Evolutionary conservation across 2,797 vertebrate genomes (phyloP).

Genomic region (Carcharodon carcharias): DNA sequence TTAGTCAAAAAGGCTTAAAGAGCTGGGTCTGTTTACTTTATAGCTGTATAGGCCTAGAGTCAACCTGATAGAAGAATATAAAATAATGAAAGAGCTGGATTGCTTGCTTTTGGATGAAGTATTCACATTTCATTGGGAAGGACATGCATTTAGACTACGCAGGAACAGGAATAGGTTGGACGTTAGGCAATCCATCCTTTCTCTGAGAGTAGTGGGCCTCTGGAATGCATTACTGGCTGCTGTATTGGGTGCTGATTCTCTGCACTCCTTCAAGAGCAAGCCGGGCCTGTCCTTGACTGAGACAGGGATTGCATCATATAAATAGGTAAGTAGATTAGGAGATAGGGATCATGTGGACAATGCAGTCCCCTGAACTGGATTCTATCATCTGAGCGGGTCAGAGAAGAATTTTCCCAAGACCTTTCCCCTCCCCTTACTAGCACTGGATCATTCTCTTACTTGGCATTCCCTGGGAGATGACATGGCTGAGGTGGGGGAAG

Average conservation of each 20-base stretch:
- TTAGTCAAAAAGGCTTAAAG: not conserved
- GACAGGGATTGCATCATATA: not conserved
- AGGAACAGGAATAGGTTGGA: not conserved
- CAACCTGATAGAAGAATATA: not conserved
- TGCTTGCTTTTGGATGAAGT: not conserved
- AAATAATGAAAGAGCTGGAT: not conserved
- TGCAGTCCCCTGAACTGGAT: not conserved
- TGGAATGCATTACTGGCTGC: not conserved
- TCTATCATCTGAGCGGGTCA: not conserved
- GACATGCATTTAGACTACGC: not conserved
- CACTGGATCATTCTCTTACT: not conserved
- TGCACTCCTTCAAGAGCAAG: not conserved
- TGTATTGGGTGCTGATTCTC: not conserved
- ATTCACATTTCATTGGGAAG: not conserved
- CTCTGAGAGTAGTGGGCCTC: not conserved
- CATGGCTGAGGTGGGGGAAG: not conserved
- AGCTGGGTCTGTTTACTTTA: not conserved
- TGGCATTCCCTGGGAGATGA: not conserved
- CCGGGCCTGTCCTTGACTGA: not conserved
- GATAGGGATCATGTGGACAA: not conserved
- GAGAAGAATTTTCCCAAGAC: not conserved
- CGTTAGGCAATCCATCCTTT: not conserved
- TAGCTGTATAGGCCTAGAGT: not conserved
- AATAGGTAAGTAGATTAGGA: not conserved
- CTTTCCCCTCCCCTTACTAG: not conserved